A percentile compares a stretch with the other conserved stretches of the same genome.
Conservation (phyloP, 1,140 invertebrate species). For the Drosophila funebris region DNA sequence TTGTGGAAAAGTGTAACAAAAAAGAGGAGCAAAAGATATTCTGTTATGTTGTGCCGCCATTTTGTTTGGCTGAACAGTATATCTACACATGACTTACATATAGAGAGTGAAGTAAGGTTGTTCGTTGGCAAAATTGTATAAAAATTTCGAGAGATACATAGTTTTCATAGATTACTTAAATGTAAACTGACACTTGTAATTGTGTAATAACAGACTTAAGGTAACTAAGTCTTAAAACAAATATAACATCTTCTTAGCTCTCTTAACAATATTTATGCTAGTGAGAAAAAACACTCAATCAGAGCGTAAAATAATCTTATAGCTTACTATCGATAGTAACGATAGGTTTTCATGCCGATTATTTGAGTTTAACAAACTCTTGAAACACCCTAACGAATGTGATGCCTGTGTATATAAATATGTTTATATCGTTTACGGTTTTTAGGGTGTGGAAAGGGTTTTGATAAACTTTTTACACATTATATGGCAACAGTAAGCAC, state of each 20-base stretch:
- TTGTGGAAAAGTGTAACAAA: conserved; percentile 34
- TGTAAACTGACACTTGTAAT: too few relatives aligned
- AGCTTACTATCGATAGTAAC: not conserved
- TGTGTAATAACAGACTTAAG: too few relatives aligned
- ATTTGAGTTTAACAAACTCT: not conserved
- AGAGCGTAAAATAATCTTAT: too few relatives aligned
- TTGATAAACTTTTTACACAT: conserved; percentile 81
- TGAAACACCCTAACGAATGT: conserved; percentile 39
- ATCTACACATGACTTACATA: conserved; percentile 5
- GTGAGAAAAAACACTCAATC: too few relatives aligned
- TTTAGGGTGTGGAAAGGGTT: conserved; percentile 74
- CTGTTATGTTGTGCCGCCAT: conserved; percentile 79
- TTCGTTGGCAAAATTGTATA: not conserved
- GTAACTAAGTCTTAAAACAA: too few relatives aligned
- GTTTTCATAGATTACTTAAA: too few relatives aligned
- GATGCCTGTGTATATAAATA: conserved; percentile 53
- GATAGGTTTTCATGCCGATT: not conserved
- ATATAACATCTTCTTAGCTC: too few relatives aligned
- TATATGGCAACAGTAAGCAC: conserved; percentile 61
- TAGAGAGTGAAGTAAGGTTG: conserved; percentile 12
- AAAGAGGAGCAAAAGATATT: conserved; percentile 51
- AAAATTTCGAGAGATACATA: too few relatives aligned
- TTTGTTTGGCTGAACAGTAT: conserved; percentile 59
- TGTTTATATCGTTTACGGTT: conserved; percentile 60
- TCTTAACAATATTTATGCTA: too few relatives aligned